These are phyloP conservation scores for Nothocercus nigrocapillus DNA, from an alignment of 2,113 vertebrate species.

Conservation along the genomic window DNA sequence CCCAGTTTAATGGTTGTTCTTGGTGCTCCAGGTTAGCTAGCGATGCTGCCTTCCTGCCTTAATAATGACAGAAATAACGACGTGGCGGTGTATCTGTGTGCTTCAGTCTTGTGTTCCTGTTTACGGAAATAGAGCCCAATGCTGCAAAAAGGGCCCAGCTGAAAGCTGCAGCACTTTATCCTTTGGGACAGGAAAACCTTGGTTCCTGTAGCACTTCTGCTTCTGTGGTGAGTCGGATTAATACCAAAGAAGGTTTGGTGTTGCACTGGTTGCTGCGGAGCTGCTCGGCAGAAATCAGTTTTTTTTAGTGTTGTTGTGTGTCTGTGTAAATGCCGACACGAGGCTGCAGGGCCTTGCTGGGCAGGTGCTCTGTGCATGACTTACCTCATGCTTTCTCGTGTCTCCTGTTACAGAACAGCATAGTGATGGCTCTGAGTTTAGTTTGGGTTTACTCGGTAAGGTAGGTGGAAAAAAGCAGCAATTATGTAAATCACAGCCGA, in stretches of 20 bases:
- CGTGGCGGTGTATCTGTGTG: slow-evolving; percentile 13
- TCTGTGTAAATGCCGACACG: not conserved
- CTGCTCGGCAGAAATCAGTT: not conserved
- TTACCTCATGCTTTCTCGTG: not conserved
- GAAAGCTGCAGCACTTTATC: not conserved
- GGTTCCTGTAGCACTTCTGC: not conserved
- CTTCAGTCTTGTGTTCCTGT: slow-evolving; percentile 7
- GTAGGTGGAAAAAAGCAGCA: not conserved
- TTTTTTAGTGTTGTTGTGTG: not conserved
- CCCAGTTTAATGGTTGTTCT: slow-evolving; percentile 45
- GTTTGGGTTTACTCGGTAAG: not conserved
- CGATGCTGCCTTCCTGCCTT: slow-evolving; percentile 19
- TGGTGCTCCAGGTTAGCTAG: slow-evolving; percentile 24
- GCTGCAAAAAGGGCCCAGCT: not conserved
- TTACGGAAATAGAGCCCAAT: slow-evolving; percentile 12
- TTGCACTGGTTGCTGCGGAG: not conserved
- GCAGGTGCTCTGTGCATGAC: not conserved
- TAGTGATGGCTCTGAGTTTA: not conserved
- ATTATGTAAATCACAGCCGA: not conserved
- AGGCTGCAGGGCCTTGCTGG: not conserved
- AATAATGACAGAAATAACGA: slow-evolving; percentile 42
- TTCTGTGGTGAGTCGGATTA: not conserved
- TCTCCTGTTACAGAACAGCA: not conserved
- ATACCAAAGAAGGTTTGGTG: not conserved
- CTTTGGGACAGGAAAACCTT: not conserved